Base-by-base conservation (phyloP, 1,140 invertebrate genomes). In the Heliconius eleuchia region DNA sequence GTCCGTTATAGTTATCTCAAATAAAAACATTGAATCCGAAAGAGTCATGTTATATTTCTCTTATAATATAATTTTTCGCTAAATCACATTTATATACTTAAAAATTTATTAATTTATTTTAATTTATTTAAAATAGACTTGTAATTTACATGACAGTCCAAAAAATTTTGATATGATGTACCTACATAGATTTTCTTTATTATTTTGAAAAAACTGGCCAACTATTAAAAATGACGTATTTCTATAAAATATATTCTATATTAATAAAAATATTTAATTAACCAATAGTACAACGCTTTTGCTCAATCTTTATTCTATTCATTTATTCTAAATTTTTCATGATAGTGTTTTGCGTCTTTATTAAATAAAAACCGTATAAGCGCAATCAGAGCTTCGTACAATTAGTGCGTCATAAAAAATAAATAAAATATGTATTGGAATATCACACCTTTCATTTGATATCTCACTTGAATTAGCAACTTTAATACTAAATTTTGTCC, bases 21-120 rank as follows among this genome's bases (percentile, higher is more conserved):
- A 90, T 75, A 92, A 88, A 86, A 93, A 92, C 84, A 89, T 88
- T 84, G 91, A 91, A 89, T 91, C 90, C 87, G 87, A 85, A 86
- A 85, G 74, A 85, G 85, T 76, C 91, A 93, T 94, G 82, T 84
- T 90, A 50, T 77, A 73, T 73, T 73, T 74, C 72, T 83, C 73
- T 78, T 80, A 78, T 74, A 74, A 75, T 13, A 74, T 66, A 34
- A 74, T 77, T 57, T 82, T 80, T 50, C 74, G 70, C 19, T 57
- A 76, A 34, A 72, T 77, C 75, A 78, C 57, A 78, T 76, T 83
- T 76, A 79, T 37, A n/a, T 23, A 70, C 60, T 80, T 76, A 75
- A 74, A 81, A 71, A 78, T 73, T 77, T 76, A 70, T 16, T 72
- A 80, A 84, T 74, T 77, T 70, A 84, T 74, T 46, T 74, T 77